phyloP scores from a whole-genome alignment of 2,888 invertebrate genomes.

The Leptarthrus brevirostris region DNA sequence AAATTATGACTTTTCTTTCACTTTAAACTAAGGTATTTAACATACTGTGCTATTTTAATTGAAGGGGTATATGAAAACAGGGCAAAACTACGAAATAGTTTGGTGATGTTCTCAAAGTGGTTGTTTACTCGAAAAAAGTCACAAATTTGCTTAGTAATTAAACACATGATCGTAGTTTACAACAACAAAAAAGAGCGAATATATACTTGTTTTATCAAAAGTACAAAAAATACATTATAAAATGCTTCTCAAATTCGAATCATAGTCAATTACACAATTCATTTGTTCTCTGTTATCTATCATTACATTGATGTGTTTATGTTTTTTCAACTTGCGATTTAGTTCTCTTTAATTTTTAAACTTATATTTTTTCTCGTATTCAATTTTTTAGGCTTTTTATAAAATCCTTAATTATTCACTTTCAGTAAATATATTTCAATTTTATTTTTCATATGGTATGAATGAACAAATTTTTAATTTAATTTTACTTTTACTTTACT shows the following conservation, averaged over 20 bases:
- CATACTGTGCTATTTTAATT: too few species aligned
- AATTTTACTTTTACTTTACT: slow-evolving; percentile 1
- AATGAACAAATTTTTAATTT: slow-evolving; percentile 52
- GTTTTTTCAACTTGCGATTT: slow-evolving; percentile 18
- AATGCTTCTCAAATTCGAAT: too few species aligned
- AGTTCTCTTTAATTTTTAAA: slow-evolving; percentile 50
- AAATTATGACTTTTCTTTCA: too few species aligned
- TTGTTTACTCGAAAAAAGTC: background rate
- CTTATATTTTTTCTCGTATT: slow-evolving; percentile 46
- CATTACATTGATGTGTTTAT: too few species aligned
- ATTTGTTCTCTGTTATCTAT: too few species aligned
- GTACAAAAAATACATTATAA: background rate
- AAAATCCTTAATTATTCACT: slow-evolving; percentile 19
- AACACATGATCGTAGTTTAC: too few species aligned
- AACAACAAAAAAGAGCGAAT: slow-evolving; percentile 64
- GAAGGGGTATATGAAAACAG: too few species aligned
- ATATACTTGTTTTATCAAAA: background rate
- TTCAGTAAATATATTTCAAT: background rate
- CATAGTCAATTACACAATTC: too few species aligned
- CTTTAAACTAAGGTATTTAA: too few species aligned
- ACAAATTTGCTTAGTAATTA: background rate
- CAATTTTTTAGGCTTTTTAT: slow-evolving; percentile 51
- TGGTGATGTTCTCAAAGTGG: background rate
- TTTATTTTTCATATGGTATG: slow-evolving; percentile 33
- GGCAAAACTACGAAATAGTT: too few species aligned